Evolutionary conservation across 2,113 vertebrate species (phyloP).

Genomic region (Bungarus multicinctus): DNA sequence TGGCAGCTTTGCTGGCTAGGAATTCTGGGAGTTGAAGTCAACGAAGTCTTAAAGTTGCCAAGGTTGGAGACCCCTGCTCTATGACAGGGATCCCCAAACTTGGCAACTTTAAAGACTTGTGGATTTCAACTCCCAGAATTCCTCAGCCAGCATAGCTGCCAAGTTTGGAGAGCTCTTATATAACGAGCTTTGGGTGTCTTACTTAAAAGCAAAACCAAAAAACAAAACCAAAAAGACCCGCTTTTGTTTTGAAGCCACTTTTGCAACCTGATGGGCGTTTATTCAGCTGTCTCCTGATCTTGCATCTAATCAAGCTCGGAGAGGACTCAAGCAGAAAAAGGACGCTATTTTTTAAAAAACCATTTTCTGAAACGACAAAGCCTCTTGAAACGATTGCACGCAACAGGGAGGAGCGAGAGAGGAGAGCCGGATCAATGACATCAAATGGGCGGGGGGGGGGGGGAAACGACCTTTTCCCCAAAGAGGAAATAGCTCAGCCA

Average conservation of each 20-base stretch:
- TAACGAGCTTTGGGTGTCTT: background rate
- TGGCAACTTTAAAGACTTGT: too few relatives aligned
- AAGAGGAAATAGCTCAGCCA: constrained; percentile 13
- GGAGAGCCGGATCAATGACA: background rate
- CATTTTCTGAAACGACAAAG: background rate
- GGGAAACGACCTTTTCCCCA: background rate
- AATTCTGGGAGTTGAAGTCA: too few relatives aligned
- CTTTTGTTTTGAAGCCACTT: background rate
- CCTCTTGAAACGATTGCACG: background rate
- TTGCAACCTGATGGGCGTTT: background rate
- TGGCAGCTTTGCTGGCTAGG: too few relatives aligned
- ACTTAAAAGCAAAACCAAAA: background rate
- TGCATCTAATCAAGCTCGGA: background rate
- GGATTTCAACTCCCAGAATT: too few relatives aligned
- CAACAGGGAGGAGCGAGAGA: background rate
- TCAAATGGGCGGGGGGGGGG: background rate
- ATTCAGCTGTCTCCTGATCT: background rate
- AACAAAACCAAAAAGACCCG: too few relatives aligned
- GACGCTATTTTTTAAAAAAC: background rate
- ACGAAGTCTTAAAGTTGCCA: too few relatives aligned
- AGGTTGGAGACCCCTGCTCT: too few relatives aligned
- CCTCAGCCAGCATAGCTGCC: too few relatives aligned
- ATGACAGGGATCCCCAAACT: too few relatives aligned
- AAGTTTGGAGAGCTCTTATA: too few relatives aligned
- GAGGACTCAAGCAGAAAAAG: background rate